These are phyloP conservation scores for Dolichopus griseipennis DNA, from an alignment of 2,888 invertebrate genomes.

Conservation along the genomic window DNA sequence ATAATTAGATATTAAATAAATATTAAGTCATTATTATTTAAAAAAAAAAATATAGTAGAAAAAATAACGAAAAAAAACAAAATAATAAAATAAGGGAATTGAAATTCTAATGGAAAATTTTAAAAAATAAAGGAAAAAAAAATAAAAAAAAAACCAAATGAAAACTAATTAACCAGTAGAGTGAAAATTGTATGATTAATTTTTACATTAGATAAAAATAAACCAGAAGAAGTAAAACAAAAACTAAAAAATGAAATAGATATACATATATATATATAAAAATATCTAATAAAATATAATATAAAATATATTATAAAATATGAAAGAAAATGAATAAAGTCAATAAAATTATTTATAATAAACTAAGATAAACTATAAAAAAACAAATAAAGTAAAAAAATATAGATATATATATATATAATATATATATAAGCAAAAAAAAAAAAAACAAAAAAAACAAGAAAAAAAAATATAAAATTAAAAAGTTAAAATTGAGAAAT, in stretches of 20 bases:
- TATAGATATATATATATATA: too few species aligned
- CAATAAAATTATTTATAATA: background rate
- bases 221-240: background rate
- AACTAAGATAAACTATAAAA: background rate
- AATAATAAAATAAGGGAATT: background rate
- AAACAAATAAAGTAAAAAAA: background rate
- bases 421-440: too few species aligned
- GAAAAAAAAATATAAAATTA: background rate
- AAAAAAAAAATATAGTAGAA: background rate
- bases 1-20: too few species aligned
- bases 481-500: background rate
- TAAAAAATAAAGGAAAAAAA: background rate
- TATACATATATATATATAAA: background rate
- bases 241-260: background rate
- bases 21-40: background rate
- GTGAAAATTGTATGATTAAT: background rate
- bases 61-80: background rate
- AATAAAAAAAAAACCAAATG: background rate
- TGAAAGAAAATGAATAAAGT: background rate
- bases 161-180: background rate
- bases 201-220: background rate
- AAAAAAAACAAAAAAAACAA: background rate
- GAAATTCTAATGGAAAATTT: background rate
- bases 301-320: background rate
- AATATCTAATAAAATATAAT: background rate